Evolutionary conservation across 2,113 vertebrate species (phyloP), one percentile per base, ranked within the genome.

Genomic region (Paramisgurnus dabryanus): DNA sequence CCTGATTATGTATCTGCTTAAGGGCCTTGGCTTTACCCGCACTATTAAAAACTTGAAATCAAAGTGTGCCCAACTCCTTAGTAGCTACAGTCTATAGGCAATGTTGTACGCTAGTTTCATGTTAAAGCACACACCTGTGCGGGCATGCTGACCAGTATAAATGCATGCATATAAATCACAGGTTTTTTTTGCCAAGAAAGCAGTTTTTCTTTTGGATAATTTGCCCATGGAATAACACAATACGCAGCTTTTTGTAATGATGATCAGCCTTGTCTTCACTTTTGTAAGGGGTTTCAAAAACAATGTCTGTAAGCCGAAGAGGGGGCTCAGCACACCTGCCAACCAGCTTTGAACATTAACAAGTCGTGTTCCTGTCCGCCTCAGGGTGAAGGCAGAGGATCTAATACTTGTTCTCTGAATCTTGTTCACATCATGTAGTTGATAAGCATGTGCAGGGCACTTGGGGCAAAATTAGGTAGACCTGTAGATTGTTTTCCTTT

Each of bases 31-130:
- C 22, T 34, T 7, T 9, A 18, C 45, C 39, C 17, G 82, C 73
- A 81, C 81, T 81, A 67, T 81, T 84, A 76, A 61, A 73, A 57
- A 68, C 45, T 34, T 79, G 74, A 76, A 65, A 65, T 76, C 60
- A 76, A 65, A 78, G 50, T 13, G 49, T 45, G 34, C n/a, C 5
- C 12, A 6, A n/a, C 17, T 7, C 17, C 55, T 58, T 5, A n/a
- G 0, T 3, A 58, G 15, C 17, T 18, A 58, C n/a, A 58, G n/a
- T 58, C 12, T 34, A 34, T 34, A 34, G 27, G 17, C 55, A 4
- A 7, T 57, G 55, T 3, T 8, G 2, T 7, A 6, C 17, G 6
- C 45, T 53, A 12, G 9, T 53, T 12, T 11, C 49, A 53, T 53
- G 11, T 4, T 69, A 8, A 49, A 64, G 22, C 13, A 6, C 45